Base-by-base conservation (phyloP, 2,113 vertebrate genomes). In the Plecturocebus donacophilus region DNA sequence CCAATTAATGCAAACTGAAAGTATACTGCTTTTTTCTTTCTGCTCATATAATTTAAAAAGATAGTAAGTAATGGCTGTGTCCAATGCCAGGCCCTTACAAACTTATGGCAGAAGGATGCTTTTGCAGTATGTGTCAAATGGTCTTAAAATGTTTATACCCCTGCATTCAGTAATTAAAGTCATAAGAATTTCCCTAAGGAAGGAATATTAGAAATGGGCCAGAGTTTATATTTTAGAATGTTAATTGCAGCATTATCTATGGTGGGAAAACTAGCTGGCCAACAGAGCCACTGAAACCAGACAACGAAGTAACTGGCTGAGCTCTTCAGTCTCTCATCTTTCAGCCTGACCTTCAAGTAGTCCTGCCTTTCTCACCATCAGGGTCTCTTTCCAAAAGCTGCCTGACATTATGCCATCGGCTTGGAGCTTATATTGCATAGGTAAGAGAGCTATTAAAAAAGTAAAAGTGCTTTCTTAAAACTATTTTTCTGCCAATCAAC, bases 1-100 rank as follows among this genome's bases (percentile, higher is more conserved):
- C 52, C 54, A 64, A 6, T 83, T 87, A 79, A 83, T 80, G 49
- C 20, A 84, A 77, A 42, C 25, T 58, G 47, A 83, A 92, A 84
- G 17, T 56, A 16, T 68, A 35, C 54, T 80, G 17, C 52, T 66
- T 82, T 96, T 92, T 96, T 17, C 32, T 92, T 90, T 84, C 66
- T 40, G 32, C 66, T 82, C 56, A 45, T 73, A 23, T 21, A 38
- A 11, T 84, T 81, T 86, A 52, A 47, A 70, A 95, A 89, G 49
- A 71, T 66, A n/a, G 8, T 66, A 68, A 56, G 10, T 58, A 90
- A 85, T 14, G n/a, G 25, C 52, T 21, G 0, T 38, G 49, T 23
- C 42, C 2, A 2, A 30, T 47, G 21, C 77, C n/a, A 8, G 58
- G 79, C 7, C n/a, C 30, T 86, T 68, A 40, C 27, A 75, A 52